These are phyloP conservation scores for Peromyscus attwateri DNA, from an alignment of 2,797 vertebrate species.

Conservation along the genomic window DNA sequence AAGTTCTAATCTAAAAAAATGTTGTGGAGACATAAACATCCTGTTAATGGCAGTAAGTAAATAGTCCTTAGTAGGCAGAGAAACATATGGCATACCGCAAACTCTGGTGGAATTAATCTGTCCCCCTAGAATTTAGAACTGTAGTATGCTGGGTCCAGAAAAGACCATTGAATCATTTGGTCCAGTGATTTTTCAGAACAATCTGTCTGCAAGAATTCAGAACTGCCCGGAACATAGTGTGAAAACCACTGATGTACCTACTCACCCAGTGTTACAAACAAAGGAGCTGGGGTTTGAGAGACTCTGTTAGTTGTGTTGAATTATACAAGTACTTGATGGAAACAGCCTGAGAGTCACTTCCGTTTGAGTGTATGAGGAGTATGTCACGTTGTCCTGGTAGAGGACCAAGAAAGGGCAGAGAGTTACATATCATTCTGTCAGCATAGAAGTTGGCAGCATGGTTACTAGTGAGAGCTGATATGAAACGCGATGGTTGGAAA, in stretches of 20 bases:
- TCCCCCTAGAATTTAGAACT: neutral
- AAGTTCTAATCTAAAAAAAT: neutral
- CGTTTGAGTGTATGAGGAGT: neutral
- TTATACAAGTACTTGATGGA: neutral
- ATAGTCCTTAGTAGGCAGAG: neutral
- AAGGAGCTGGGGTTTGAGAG: constrained; percentile 33
- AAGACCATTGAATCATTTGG: constrained; percentile 37
- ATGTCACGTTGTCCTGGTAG: neutral
- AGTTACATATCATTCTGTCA: constrained; percentile 5
- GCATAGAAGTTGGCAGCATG: neutral
- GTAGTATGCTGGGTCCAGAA: neutral
- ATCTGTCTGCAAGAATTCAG: neutral
- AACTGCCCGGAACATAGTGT: constrained; percentile 2
- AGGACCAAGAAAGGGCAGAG: neutral
- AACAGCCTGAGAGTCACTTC: neutral
- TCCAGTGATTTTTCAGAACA: constrained; percentile 31
- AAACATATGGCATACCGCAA: neutral
- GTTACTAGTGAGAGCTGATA: constrained; percentile 22
- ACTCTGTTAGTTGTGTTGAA: neutral
- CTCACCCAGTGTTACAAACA: neutral
- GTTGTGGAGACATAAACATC: neutral
- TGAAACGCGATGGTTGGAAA: constrained; percentile 43
- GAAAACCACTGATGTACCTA: neutral
- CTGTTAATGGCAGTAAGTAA: neutral
- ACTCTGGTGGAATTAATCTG: constrained; percentile 15